Base-by-base conservation (phyloP, 2,888 invertebrate species). In the Unio delphinus region DNA sequence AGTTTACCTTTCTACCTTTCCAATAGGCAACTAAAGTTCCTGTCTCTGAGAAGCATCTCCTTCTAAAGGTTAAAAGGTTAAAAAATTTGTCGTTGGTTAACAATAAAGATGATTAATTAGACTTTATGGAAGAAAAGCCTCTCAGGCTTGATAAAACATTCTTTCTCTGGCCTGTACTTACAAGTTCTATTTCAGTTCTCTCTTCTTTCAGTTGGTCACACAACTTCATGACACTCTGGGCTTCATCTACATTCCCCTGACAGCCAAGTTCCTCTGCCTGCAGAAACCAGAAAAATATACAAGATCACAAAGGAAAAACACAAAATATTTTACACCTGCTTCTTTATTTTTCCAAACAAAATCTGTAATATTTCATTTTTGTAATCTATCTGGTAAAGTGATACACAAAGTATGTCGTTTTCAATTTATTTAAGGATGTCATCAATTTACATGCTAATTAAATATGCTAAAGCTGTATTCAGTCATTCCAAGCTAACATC, bases 181-280 rank as follows among this genome's bases (percentile, higher is more conserved):
- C 84, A 69, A 76, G 83, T 75, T 89, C 74, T 55, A 98, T 90
- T 28, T 93, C 91, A 79, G 96, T 96, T 69, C 96, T 93, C 89
- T 99, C 98, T 83, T 97, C 97, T 89, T 96, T 96, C 30, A 99
- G 91, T 87, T 98, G 94, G 89, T 99, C 99, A 89, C 97, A 97
- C 3, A 97, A 93, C 86, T 96, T 96, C 95, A 98, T 96, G 34
- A 98, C 92, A 62, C 96, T 96, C 90, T 99, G 98, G 0, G 98
- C 98, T 90, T 99, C 97, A 90, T 98, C 98, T 0, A 99, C 98
- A 89, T 98, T 97, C 0, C 98, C 97, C 79, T 97, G 94, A 81
- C 95, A 96, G 0, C 98, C 99, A 17, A 97, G 95, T 88, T 95
- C 94, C 88, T 99, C 98, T 0, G 98, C 90, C 89, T 90, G 69